Base-by-base conservation (phyloP, 2,797 vertebrate species). In the Sarcophilus harrisii region DNA sequence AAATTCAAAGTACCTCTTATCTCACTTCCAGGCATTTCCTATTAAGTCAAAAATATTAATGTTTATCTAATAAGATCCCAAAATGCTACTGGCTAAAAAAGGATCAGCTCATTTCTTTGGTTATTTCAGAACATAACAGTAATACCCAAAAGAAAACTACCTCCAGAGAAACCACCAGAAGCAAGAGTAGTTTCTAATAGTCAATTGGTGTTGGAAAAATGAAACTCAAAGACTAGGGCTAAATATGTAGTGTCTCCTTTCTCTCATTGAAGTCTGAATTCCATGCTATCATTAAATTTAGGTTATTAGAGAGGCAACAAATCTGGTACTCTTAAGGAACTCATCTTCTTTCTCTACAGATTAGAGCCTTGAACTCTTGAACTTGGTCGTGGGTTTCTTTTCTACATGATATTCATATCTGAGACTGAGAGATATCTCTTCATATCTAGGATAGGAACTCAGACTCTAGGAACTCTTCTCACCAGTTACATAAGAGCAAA, bases 11-110 rank as follows among this genome's bases (percentile, higher is more conserved):
- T 97, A 30, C 29, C 21, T 95, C 92, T 97, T 97, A 97, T 97
- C 95, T 97, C 62, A 96, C 10, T 96, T 97, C 95, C 92, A 94
- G 73, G 94, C 95, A 96, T 96, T 94, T 97, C 60, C 96, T 97
- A 97, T 97, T 96, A 97, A 96, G 87, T 95, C 73, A 98, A 96
- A 93, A 96, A 97, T 5, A 94, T 95, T 95, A 96, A 97, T 58
- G 92, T 95, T 96, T 97, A 97, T 96, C 90, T 58, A 94, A 57
- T 60, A 57, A 87, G 49, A 49, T 93, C 90, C 59, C 92, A 62
- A 94, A 95, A 21, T 95, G 49, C 57, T 91, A 89, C 58, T 59
- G 91, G 58, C 95, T 92, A 92, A 91, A 24, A 38, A 66, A 90
- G 93, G 30, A 94, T 95, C 92, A 95, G 38, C 29, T 96, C 94